Base-by-base conservation (phyloP, 2,113 vertebrate genomes). In the Pteruthius melanotis region DNA sequence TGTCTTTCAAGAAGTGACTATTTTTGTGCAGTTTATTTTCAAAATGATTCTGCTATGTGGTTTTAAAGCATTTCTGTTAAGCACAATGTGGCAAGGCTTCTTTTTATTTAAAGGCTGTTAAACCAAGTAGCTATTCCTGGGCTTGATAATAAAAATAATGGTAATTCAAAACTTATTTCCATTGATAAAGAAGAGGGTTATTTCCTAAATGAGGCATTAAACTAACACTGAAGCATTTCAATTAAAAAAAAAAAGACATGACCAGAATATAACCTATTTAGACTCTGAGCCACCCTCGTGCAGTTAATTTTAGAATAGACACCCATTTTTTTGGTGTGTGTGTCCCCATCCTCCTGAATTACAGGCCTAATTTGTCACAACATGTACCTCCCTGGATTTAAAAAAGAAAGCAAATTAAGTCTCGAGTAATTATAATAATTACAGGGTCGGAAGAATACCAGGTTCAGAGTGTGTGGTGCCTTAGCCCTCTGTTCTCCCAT, bases 331-430 rank as follows among this genome's bases (percentile, higher is more conserved):
- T 23, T 2, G 33, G 28, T n/a, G 22, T 54, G 18, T 56, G 53
- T 68, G 33, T 33, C 47, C 63, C 44, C 23, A 53, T 74, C 56
- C 56, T 81, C 22, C 63, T 71, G 80, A 86, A 75, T 87, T 83
- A 74, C 24, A 83, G 76, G 20, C 61, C n/a, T 91, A 27, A 81
- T 69, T 83, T 96, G 71, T 95, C 56, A 60, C 66, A 93, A 83
- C 54, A 49, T 44, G 6, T 86, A 84, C 68, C 35, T 96, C 76
- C 22, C 52, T 92, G 76, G 47, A 65, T 95, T 92, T 86, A 47
- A 83, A 95, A 87, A 93, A 80, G 66, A 86, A 63, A 85, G 70
- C 50, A 66, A 93, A 77, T 90, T 70, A 94, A 85, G 52, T 77
- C 66, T 85, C 12, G 14, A 69, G 50, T 85, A 83, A 86, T 90